phyloP scores from a whole-genome alignment of 2,888 invertebrate species.

The Kryphioiulus occultus region DNA sequence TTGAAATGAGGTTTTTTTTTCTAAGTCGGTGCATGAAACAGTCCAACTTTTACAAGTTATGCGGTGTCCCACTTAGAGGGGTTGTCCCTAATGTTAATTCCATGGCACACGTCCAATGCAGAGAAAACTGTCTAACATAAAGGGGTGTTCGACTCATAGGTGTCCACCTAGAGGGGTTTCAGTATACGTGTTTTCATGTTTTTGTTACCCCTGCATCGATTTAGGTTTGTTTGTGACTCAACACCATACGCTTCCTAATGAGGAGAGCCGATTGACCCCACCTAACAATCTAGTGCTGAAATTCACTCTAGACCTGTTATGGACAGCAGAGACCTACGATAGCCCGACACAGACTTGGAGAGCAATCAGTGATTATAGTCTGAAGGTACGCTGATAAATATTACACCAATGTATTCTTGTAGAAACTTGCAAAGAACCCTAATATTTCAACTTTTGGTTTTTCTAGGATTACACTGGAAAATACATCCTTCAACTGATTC shows the following conservation, averaged over 20 bases:
- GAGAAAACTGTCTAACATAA: too few relatives aligned
- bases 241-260: slow-evolving; percentile 60
- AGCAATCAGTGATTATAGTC: slow-evolving; percentile 62
- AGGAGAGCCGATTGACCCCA: slow-evolving; percentile 59
- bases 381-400: slow-evolving; percentile 58
- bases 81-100: too few relatives aligned
- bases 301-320: slow-evolving; percentile 61
- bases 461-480: slow-evolving; percentile 62
- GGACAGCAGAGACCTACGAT: slow-evolving; percentile 63
- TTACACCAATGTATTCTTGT: background rate
- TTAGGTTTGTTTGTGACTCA: slow-evolving; percentile 61
- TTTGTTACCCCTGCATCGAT: background rate
- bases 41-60: too few relatives aligned
- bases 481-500: slow-evolving; percentile 61
- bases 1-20: too few relatives aligned
- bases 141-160: too few relatives aligned
- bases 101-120: too few relatives aligned
- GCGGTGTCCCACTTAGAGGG: too few relatives aligned
- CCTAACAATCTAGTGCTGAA: slow-evolving; percentile 59
- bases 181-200: background rate
- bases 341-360: slow-evolving; percentile 63
- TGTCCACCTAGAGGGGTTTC: too few relatives aligned
- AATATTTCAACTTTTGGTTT: background rate
- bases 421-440: too few relatives aligned
- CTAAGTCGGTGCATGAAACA: too few relatives aligned